Base-by-base conservation (phyloP, 2,888 invertebrate genomes). In the Diogma glabrata region DNA sequence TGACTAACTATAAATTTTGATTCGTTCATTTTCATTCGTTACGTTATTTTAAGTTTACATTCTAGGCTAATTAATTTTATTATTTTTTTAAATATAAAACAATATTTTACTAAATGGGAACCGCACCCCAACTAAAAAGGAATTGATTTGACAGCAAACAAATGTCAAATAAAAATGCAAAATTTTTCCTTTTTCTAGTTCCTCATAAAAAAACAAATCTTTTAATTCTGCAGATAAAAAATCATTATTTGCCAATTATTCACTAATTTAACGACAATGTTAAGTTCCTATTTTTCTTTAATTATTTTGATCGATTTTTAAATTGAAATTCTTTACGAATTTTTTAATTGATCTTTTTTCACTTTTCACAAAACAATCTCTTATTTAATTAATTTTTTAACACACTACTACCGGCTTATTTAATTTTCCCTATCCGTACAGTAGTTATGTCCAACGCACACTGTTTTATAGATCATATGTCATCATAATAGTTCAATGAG, bases 51-150 rank as follows among this genome's bases (percentile, higher is more conserved):
- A 43, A 23, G 23, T 22, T 22, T 12, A 40, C 22, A 40, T 40
- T 22, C 22, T 43, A 22, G n/a, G 9, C n/a, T n/a, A n/a, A n/a
- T n/a, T n/a, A n/a, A n/a, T 43, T 43, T 43, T 43, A n/a, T 43
- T 22, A 36, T 20, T 28, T 22, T 22, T 43, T 23, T 43, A 43
- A 43, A 43, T 43, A 43, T 22, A 7, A 43, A 43, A 43, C 20
- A 22, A 43, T 43, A n/a, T n/a, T n/a, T n/a, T n/a, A n/a, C n/a
- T 30, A 30, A 30, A 5, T 47, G 24, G 26, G 17, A 26, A 47
- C 47, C 47, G 47, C 47, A 26, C 47, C 47, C 47, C 47, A 47
- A 47, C 24, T 47, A 47, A 30, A 30, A 47, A 43, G 22, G 22
- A 40, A 20, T 8, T 22, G 20, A 22, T 43, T 43, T 47, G 47